phyloP scores from a whole-genome alignment of 2,888 invertebrate species.

The Ornithoptera alexandrae region DNA sequence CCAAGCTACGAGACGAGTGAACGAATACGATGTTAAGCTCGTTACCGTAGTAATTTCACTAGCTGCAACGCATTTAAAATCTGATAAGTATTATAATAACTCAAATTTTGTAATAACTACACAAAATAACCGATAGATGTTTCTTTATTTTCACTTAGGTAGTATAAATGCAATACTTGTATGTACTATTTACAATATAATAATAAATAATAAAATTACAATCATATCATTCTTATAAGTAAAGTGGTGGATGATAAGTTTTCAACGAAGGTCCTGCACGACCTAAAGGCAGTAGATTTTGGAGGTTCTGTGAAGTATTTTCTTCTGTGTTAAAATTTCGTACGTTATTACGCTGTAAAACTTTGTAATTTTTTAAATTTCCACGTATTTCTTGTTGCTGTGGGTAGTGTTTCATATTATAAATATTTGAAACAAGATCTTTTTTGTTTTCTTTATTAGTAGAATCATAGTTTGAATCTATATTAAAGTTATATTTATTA shows the following conservation, averaged over 20 bases:
- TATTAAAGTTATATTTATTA: constrained; percentile 39
- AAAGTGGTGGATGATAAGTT: constrained; percentile 67
- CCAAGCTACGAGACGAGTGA: no score
- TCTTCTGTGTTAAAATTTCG: constrained; percentile 45
- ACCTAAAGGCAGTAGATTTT: constrained; percentile 65
- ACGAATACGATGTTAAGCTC: no score
- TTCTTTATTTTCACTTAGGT: neutral
- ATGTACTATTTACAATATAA: neutral
- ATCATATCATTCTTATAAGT: constrained; percentile 50
- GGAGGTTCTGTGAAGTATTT: constrained; percentile 48
- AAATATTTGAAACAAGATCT: constrained; percentile 34
- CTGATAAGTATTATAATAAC: neutral
- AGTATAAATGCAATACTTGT: neutral
- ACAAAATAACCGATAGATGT: neutral
- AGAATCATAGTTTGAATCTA: constrained; percentile 42
- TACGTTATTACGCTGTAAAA: constrained; percentile 62
- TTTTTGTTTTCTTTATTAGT: constrained; percentile 39
- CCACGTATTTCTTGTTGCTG: constrained; percentile 61
- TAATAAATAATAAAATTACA: neutral
- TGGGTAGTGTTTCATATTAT: constrained; percentile 43
- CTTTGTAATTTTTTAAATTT: constrained; percentile 70
- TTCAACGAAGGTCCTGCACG: constrained; percentile 71
- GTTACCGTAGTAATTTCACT: no score
- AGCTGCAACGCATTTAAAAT: no score
- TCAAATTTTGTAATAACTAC: neutral